Conservation (phyloP, 2,888 invertebrate genomes). For the Stomorhina lunata region DNA sequence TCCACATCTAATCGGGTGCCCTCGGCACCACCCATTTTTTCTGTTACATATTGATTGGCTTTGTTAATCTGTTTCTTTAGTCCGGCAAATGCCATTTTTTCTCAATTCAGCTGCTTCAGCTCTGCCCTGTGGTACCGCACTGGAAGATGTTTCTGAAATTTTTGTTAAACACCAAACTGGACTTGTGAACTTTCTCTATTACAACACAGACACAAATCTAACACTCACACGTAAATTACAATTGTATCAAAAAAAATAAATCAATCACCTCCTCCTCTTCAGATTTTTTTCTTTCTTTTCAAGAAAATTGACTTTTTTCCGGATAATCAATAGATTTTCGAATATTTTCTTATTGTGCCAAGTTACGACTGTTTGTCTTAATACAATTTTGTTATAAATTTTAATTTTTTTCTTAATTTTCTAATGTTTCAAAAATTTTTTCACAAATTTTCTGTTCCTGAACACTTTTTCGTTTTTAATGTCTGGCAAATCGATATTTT, state of each 20-base stretch:
- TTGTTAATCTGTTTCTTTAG: constrained; percentile 99
- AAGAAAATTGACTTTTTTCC: constrained; percentile 38
- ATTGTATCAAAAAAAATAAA: constrained; percentile 25
- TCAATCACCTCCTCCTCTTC: constrained; percentile 32
- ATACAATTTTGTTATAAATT: constrained; percentile 5
- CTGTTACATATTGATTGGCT: constrained; percentile 99
- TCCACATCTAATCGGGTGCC: constrained; percentile 99
- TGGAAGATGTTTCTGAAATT: constrained; percentile 40
- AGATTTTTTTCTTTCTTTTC: background rate
- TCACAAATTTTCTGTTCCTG: constrained; percentile 61
- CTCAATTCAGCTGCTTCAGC: background rate
- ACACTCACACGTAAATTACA: constrained; percentile 30
- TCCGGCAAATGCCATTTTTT: constrained; percentile 98
- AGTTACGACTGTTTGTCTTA: constrained; percentile 22
- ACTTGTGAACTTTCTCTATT: constrained; percentile 49
- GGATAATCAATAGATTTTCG: background rate
- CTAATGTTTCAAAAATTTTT: constrained; percentile 42
- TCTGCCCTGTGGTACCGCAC: too few species aligned
- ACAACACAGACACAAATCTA: constrained; percentile 4
- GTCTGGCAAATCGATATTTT: constrained; percentile 69
- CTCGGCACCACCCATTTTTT: constrained; percentile 99
- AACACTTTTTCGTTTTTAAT: constrained; percentile 51
- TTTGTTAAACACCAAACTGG: constrained; percentile 27
- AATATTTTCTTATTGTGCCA: constrained; percentile 53
- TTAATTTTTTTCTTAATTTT: constrained; percentile 11